These are phyloP conservation scores for Psilopsiagon aymara DNA, from an alignment of 2,113 vertebrate genomes.

Conservation along the genomic window DNA sequence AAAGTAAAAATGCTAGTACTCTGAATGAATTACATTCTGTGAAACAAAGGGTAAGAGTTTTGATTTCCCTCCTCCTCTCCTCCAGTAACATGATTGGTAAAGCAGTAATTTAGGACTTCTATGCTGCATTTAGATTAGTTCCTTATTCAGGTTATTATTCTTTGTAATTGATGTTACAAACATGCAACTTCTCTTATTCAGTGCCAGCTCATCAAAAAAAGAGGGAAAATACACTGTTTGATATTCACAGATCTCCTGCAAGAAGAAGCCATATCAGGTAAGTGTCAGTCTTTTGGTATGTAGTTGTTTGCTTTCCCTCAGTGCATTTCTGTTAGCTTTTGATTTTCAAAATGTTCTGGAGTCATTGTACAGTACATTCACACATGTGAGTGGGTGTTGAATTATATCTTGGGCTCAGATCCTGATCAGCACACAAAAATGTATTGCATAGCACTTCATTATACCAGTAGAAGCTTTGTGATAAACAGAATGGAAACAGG, in stretches of 20 bases:
- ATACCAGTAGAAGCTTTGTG: not conserved
- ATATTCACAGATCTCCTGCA: conserved; percentile 97
- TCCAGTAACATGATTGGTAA: not conserved
- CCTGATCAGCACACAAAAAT: not conserved
- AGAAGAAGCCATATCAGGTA: conserved; percentile 99
- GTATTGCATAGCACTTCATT: not conserved
- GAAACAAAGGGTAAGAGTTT: not conserved
- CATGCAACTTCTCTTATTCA: conserved; percentile 55
- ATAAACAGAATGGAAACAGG: not conserved
- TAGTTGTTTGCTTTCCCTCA: not conserved
- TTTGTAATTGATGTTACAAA: not conserved
- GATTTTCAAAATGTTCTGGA: not conserved
- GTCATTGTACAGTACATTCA: not conserved
- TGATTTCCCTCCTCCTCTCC: not conserved
- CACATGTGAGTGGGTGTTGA: fast-evolving
- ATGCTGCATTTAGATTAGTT: not conserved
- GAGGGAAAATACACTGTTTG: conserved; percentile 93
- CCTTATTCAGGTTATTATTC: not conserved
- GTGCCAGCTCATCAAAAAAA: conserved; percentile 97
- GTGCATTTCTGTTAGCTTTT: not conserved
- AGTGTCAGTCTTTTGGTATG: not conserved
- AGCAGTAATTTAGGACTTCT: not conserved
- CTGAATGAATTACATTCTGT: not conserved
- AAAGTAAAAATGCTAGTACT: not conserved
- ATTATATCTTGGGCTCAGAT: not conserved